Evolutionary conservation across 2,888 invertebrate species (phyloP), one percentile per base, ranked within the genome.

Genomic region (Polymixis lichenea): DNA sequence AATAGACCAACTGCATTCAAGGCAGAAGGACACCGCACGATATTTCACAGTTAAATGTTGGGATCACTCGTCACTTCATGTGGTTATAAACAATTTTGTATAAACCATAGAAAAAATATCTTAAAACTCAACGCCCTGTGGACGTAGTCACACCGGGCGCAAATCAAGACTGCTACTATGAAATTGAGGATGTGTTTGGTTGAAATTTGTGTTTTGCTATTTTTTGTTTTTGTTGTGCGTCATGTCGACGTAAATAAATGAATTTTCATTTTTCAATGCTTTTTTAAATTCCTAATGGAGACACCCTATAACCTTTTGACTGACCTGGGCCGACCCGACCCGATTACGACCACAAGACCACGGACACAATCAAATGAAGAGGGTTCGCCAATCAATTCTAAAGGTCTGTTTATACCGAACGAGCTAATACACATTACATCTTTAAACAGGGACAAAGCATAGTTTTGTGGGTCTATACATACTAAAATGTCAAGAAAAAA

Each of bases 231-330:
- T 46, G 9, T 28, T 28, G 62, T 15, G 69, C 61, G 69, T 69
- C 69, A 60, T 56, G 68, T 68, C 9, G 69, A 60, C 69, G 69
- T 28, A 28, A 69, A 69, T 69, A 69, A 69, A 69, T 60, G 61
- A 60, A 60, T 69, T 56, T 69, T 60, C 15, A 19, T 69, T 22
- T 28, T 60, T 22, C 60, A 58, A 25, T 60, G 65, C 49, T 65
- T 49, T 49, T 65, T 65, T 65, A 13, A 65, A 49, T 65, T 65
- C 65, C 65, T 65, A 8, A 28, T 65, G 28, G 25, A 49, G 15
- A 65, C 13, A 13, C 49, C 65, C 22, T 38, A 61, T 3, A 38
- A 22, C 61, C 61, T 51, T 28, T 28, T 51, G 28, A 5, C 22
- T 51, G 65, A 65, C 11, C 17, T 46, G 19, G 46, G 15, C 1